Percentiles rank a stretch among this genome's conserved stretches.
Conservation (phyloP, 2,797 vertebrate genomes). For the Valencia hispanica region DNA sequence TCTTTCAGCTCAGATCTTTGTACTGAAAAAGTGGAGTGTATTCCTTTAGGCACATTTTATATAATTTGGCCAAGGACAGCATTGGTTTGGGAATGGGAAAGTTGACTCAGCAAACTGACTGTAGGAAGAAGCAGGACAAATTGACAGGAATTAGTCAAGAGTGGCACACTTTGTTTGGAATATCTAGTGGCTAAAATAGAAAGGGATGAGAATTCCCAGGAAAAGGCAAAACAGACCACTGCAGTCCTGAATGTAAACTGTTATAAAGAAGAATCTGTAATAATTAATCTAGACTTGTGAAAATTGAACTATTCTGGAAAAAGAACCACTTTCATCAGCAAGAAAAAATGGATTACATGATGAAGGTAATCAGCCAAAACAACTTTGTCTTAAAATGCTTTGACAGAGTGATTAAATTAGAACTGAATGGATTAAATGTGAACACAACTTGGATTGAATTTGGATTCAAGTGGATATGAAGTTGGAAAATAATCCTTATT, state of each 20-base stretch:
- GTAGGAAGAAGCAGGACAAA: not conserved
- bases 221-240: not conserved
- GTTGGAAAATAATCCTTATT: not conserved
- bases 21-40: too few species aligned
- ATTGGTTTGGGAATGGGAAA: too few species aligned
- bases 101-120: not conserved
- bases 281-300: not conserved
- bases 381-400: not conserved
- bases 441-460: not conserved
- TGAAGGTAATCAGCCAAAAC: constrained; percentile 1
- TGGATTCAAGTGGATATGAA: not conserved
- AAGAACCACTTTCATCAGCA: not conserved
- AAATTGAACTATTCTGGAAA: not conserved
- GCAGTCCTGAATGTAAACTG: not conserved
- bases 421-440: not conserved
- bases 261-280: not conserved
- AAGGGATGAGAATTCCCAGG: not conserved
- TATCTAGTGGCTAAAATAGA: not conserved
- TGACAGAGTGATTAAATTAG: not conserved
- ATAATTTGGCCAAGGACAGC: too few species aligned
- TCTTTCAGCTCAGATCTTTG: too few species aligned
- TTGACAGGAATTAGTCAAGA: not conserved
- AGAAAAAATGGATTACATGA: not conserved
- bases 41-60: too few species aligned
- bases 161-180: not conserved